A percentile compares a stretch with the other conserved stretches of the same genome.
Evolutionary conservation across 2,113 vertebrate genomes (phyloP).

Genomic region (Rhinoderma darwinii): DNA sequence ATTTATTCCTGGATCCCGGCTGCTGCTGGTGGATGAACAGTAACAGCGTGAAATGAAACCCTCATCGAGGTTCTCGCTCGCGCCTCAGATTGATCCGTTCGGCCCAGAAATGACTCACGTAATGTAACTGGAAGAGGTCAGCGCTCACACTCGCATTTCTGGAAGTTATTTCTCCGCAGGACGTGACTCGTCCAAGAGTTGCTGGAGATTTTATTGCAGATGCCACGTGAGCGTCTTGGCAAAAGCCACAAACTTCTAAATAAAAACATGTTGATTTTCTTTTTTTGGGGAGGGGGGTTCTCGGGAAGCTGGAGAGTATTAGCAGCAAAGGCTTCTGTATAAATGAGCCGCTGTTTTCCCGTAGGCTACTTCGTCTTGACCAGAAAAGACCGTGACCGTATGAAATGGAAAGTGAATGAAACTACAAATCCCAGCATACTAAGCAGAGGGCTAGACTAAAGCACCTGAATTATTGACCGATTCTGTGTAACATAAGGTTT

Average conservation of each 20-base stretch:
- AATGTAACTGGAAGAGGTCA: constrained; percentile 61
- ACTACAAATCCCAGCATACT: no score
- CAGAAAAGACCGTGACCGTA: neutral
- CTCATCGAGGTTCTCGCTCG: constrained; percentile 48
- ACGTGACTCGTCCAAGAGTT: constrained; percentile 34
- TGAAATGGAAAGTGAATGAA: no score
- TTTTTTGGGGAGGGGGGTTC: neutral
- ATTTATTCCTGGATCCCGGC: constrained; percentile 62
- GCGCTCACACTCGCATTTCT: constrained; percentile 43
- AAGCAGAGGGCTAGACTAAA: no score
- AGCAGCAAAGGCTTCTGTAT: constrained; percentile 38
- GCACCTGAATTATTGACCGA: neutral
- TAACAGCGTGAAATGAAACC: constrained; percentile 63
- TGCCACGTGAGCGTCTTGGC: constrained; percentile 41
- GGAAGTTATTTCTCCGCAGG: constrained; percentile 53
- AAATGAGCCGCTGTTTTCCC: neutral
- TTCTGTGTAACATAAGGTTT: neutral
- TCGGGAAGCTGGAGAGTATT: constrained; percentile 15
- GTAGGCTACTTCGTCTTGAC: neutral
- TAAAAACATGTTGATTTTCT: constrained; percentile 30
- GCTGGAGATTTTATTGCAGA: constrained; percentile 44
- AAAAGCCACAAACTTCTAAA: neutral
- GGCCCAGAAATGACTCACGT: constrained; percentile 41
- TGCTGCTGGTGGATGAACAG: constrained; percentile 65
- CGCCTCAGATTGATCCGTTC: constrained; percentile 62